Conservation (phyloP, 2,113 vertebrate species). For the Stigmatopora nigra region DNA sequence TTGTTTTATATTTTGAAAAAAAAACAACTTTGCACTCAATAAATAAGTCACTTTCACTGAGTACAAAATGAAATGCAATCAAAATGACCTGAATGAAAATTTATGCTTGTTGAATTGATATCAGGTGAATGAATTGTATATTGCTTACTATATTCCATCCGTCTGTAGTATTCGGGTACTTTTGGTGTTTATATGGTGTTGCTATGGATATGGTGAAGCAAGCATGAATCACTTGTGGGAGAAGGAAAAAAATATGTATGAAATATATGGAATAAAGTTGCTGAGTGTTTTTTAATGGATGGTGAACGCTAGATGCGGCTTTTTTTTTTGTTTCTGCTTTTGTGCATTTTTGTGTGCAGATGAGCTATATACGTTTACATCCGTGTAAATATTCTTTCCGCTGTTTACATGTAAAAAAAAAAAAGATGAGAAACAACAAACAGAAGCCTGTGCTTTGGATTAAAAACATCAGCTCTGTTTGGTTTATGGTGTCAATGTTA, state of each 20-base stretch:
- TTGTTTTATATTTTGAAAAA: not conserved
- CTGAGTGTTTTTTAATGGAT: not conserved
- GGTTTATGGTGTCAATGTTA: not conserved
- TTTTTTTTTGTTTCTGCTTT: constrained; percentile 34
- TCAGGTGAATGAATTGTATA: constrained; percentile 10
- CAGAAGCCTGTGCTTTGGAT: constrained; percentile 68
- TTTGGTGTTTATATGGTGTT: constrained; percentile 35
- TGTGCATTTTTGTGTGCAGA: not conserved
- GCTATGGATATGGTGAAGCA: constrained; percentile 26
- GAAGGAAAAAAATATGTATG: not conserved
- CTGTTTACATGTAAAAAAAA: constrained; percentile 65
- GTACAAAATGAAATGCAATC: not conserved
- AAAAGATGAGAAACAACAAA: constrained; percentile 59
- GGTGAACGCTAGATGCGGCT: constrained; percentile 53
- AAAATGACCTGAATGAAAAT: constrained; percentile 5
- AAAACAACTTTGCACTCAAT: constrained; percentile 45
- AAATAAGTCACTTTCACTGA: constrained; percentile 3
- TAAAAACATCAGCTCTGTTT: constrained; percentile 23
- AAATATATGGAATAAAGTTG: not conserved
- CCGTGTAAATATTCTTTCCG: constrained; percentile 64
- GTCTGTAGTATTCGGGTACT: constrained; percentile 33
- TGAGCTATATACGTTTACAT: constrained; percentile 54
- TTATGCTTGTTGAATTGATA: constrained; percentile 15
- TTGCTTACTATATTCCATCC: constrained; percentile 13
- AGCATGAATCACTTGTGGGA: constrained; percentile 21